Evolutionary conservation across 2,888 invertebrate species (phyloP).

Genomic region (Drosophila mettleri): DNA sequence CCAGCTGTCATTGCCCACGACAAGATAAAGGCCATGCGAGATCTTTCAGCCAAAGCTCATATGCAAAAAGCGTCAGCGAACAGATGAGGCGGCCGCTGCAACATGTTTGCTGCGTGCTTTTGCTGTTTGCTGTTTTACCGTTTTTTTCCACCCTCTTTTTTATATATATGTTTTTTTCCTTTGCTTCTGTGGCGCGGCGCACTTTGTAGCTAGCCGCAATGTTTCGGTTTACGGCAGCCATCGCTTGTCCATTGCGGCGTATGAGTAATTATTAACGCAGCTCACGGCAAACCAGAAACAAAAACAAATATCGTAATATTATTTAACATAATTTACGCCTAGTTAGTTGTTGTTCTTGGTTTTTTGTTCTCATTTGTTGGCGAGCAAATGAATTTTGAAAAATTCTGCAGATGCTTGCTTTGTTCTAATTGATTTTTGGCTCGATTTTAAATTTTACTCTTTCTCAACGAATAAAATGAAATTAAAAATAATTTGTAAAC

Average conservation of each 20-base stretch:
- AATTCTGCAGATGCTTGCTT: constrained; percentile 64
- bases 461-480: constrained; percentile 23
- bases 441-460: constrained; percentile 33
- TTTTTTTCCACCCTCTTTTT: neutral
- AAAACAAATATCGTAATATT: constrained; percentile 46
- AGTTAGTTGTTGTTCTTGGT: constrained; percentile 13
- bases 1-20: constrained; percentile 24
- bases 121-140: constrained; percentile 20
- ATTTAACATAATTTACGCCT: constrained; percentile 54
- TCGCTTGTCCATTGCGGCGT: constrained; percentile 42
- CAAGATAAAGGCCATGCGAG: constrained; percentile 24
- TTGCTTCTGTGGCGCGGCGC: constrained; percentile 22
- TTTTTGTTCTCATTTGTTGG: constrained; percentile 34
- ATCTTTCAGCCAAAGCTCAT: constrained; percentile 8
- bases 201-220: constrained; percentile 54
- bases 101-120: constrained; percentile 12
- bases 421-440: constrained; percentile 51
- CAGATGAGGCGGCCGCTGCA: constrained; percentile 17
- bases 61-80: constrained; percentile 1
- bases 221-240: constrained; percentile 20
- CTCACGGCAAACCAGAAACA: constrained; percentile 10
- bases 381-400: constrained; percentile 68
- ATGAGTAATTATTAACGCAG: constrained; percentile 65
- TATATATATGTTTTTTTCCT: neutral
- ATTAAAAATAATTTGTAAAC: constrained; percentile 67